Evolutionary conservation across 1,140 invertebrate species (phyloP), one percentile per base, ranked within the genome.

Genomic region (Ectropis grisescens): DNA sequence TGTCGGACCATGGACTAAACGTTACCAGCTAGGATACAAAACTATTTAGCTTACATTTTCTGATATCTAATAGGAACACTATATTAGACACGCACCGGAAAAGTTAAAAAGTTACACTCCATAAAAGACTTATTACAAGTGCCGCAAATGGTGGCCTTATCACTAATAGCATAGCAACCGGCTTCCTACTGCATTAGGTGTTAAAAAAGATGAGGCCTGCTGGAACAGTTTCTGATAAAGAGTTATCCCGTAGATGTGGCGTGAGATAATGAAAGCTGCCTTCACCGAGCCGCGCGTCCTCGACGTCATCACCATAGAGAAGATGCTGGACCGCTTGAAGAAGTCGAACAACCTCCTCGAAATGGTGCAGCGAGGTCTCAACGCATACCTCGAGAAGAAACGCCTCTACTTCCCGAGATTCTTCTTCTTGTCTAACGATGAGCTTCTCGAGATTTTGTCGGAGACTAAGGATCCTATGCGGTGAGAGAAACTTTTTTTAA

Each of bases 371-470:
- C 91, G 93, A 69, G 96, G 96, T 28, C 82, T 99, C 5, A 96
- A 97, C 66, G 93, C 84, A 0, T 98, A 98, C 67, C 82, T 99
- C 48, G 96, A 98, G 78, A 97, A 97, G 85, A 98, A 98, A 65
- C 85, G 96, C 13, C 82, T 98, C 0, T 97, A 89, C 61, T 99
- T 98, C 81, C 94, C 97, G 2, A 49, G 82, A 47, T 98, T 99
- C 85, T 98, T 98, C 87, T 98, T 98, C 80, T 81, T 99, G 10
- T 98, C 97, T 3, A 98, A 98, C 70, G 96, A 98, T 67, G 96
- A 98, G 70, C 72, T 99, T 13, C 82, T 98, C 11, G 97, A 98
- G 84, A 98, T 98, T 58, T 76, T 99, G 22, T 97, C 96, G 0
- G 95, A 98, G 82, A 98, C 96, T 0, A 98, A 98, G 82, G 95